Conservation (phyloP, 2,797 vertebrate species). For the Leucoraja ocellata region DNA sequence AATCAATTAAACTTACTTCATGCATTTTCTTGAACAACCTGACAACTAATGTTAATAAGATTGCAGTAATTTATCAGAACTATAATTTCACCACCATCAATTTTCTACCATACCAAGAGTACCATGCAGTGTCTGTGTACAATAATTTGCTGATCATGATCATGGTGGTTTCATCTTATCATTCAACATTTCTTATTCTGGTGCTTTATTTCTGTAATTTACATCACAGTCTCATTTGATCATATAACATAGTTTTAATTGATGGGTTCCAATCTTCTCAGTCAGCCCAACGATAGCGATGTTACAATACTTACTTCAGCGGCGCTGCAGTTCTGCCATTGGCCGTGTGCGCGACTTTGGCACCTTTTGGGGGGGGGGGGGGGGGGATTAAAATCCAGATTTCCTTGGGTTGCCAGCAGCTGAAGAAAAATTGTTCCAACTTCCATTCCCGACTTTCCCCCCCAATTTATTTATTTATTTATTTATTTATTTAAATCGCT, state of each 20-base stretch:
- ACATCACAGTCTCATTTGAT: background rate
- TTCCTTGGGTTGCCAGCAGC: too few relatives aligned
- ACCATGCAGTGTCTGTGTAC: background rate
- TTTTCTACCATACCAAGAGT: background rate
- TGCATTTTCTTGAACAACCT: background rate
- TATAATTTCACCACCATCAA: background rate
- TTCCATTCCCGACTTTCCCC: too few relatives aligned
- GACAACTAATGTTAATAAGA: background rate
- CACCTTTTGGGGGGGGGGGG: too few relatives aligned
- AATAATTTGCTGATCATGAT: conserved; percentile 20
- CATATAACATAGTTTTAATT: too few relatives aligned
- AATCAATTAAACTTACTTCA: background rate
- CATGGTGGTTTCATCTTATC: background rate
- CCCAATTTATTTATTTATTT: too few relatives aligned
- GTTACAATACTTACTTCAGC: too few relatives aligned
- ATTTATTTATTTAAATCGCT: too few relatives aligned
- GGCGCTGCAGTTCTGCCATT: too few relatives aligned
- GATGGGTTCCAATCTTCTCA: background rate
- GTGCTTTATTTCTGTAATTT: background rate
- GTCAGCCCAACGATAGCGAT: background rate
- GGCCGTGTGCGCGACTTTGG: too few relatives aligned
- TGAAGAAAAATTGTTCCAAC: too few relatives aligned
- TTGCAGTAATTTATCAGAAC: conserved; percentile 1
- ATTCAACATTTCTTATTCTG: background rate
- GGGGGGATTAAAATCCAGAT: too few relatives aligned